Evolutionary conservation across 2,888 invertebrate genomes (phyloP).

Genomic region (Cabera pusaria): DNA sequence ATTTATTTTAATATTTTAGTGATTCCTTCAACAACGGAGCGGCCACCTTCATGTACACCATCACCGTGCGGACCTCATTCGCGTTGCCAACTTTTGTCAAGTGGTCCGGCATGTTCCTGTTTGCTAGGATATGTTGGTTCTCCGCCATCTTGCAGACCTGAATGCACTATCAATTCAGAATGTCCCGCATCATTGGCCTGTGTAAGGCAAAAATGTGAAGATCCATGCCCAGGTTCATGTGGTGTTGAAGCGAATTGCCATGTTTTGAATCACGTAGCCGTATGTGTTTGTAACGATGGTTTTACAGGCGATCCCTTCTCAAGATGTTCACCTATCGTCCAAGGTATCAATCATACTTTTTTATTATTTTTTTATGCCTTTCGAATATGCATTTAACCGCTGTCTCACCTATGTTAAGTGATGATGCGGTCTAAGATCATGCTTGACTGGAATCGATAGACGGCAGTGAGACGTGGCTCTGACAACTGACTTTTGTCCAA

Average conservation of each 20-base stretch:
- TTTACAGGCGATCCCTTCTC: slow-evolving; percentile 92
- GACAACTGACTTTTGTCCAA: too few species aligned
- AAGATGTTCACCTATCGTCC: slow-evolving; percentile 85
- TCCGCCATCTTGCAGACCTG: slow-evolving; percentile 91
- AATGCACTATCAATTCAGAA: slow-evolving; percentile 91
- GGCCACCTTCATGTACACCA: slow-evolving; percentile 90
- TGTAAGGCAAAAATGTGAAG: slow-evolving; percentile 90
- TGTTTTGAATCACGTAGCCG: slow-evolving; percentile 91
- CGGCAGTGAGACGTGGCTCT: too few species aligned
- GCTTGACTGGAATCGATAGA: too few species aligned
- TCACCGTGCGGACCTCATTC: slow-evolving; percentile 94
- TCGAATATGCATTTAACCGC: too few species aligned
- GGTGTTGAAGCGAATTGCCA: slow-evolving; percentile 91
- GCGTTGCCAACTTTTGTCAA: slow-evolving; percentile 88
- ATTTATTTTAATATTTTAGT: slow-evolving; percentile 50
- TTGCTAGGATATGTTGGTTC: slow-evolving; percentile 90
- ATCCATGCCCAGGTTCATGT: slow-evolving; percentile 93
- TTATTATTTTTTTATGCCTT: too few species aligned
- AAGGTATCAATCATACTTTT: slow-evolving; percentile 62
- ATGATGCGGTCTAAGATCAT: too few species aligned
- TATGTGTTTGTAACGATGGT: slow-evolving; percentile 89
- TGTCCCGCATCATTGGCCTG: slow-evolving; percentile 90
- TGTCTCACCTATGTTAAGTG: too few species aligned
- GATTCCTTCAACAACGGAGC: slow-evolving; percentile 79
- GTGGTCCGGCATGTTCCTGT: slow-evolving; percentile 91